Evolutionary conservation across 2,113 vertebrate species (phyloP), one percentile per base, ranked within the genome.

Genomic region (Ictidomys tridecemlineatus): DNA sequence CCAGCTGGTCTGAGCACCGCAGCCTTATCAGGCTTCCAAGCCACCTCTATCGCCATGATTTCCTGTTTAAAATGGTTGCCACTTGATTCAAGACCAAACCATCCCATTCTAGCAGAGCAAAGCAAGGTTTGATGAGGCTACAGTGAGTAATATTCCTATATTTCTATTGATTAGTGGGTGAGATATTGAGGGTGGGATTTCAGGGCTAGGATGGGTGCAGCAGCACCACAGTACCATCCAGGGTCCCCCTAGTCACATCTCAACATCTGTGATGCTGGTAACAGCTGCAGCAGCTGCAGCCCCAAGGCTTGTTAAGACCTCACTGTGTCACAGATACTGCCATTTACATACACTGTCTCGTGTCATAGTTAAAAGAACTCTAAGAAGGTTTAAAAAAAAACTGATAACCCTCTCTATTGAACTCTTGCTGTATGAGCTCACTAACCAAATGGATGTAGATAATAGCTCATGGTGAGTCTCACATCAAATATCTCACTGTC

Each of bases 1-100:
- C 32, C 8, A 5, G 8, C 3, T 1, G 4, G 34, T 4, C 18
- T 4, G 17, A 22, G 5, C 1, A 16, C 26, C 16, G n/a, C 32
- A 34, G 48, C 32, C 20, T 0, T 0, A 3, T 5, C 5, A 4
- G 53, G 13, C 28, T 17, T 78, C 53, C 0, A 1, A 32, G 12
- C 9, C 0, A 0, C 30, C 24, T 17, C 0, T 16, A 4, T 3
- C 20, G 34, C 72, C 7, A 3, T 34, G 73, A 61, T 2, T 63
- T 42, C 14, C 77, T 48, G 48, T 17, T 2, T 22, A 2, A 39
- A 28, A 53, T 9, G 6, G 6, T 16, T 5, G 3, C 72, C 42
- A 18, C 34, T 67, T 30, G 45, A 77, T 51, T 85, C 72, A 32
- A 32, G 67, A 26, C 22, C 78, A 37, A 28, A 42, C 16, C 6